A percentile compares a stretch with the other conserved stretches of the same genome.
Evolutionary conservation across 2,797 vertebrate species (phyloP).

Genomic region (Heterohyrax brucei): DNA sequence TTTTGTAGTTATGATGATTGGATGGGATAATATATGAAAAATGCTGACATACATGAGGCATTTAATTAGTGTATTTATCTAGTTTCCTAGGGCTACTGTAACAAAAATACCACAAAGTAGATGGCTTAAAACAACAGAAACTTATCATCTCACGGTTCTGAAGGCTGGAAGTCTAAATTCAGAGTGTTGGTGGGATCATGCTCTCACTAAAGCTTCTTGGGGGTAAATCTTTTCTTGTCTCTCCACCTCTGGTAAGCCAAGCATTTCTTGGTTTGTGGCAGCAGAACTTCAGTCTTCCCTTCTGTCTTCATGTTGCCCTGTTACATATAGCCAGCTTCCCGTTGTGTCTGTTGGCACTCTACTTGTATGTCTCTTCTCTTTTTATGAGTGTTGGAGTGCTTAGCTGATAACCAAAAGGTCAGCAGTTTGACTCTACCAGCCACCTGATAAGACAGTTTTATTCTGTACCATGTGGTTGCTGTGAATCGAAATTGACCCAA

Average conservation of each 20-base stretch:
- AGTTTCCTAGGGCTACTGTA: not conserved
- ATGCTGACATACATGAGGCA: not conserved
- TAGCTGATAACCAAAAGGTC: too few relatives aligned
- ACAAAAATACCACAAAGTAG: not conserved
- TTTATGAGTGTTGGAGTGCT: not conserved
- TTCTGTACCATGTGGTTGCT: too few relatives aligned
- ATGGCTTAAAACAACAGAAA: not conserved
- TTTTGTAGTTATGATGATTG: slow-evolving; percentile 43
- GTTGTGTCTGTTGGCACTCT: not conserved
- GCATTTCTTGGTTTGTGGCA: not conserved
- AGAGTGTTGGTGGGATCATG: not conserved
- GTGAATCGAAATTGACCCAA: too few relatives aligned
- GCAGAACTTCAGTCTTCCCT: not conserved
- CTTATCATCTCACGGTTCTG: not conserved
- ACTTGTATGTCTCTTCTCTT: not conserved
- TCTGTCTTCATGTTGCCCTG: not conserved
- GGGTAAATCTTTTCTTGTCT: not conserved
- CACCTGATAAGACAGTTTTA: too few relatives aligned
- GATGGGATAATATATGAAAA: slow-evolving; percentile 60
- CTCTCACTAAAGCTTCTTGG: not conserved
- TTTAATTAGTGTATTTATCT: slow-evolving; percentile 25
- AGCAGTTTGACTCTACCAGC: too few relatives aligned
- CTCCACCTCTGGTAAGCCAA: not conserved
- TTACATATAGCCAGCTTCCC: not conserved
- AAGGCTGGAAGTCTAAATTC: not conserved